Percentiles rank a stretch among this genome's conserved stretches.
Evolutionary conservation across 2,888 invertebrate species (phyloP).

Genomic region (Agrilus cyanescens): DNA sequence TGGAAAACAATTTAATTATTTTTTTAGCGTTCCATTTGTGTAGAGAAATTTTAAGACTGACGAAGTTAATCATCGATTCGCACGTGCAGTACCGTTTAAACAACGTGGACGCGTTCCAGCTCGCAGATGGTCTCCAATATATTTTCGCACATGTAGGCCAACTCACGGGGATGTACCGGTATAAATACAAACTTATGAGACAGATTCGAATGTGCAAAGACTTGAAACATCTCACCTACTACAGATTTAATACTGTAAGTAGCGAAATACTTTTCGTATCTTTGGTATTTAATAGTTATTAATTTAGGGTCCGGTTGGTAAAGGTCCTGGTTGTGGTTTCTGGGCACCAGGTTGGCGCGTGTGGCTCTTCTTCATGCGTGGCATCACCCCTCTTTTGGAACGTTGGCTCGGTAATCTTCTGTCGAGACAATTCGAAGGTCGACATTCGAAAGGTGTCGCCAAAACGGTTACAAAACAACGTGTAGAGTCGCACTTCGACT

Average conservation of each 20-base stretch:
- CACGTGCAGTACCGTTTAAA: constrained; percentile 99
- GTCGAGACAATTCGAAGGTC: constrained; percentile 96
- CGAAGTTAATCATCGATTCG: constrained; percentile 96
- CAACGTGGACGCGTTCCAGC: constrained; percentile 98
- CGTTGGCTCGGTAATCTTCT: constrained; percentile 98
- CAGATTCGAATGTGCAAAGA: constrained; percentile 99
- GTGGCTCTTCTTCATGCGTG: constrained; percentile 99
- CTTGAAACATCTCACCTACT: constrained; percentile 97
- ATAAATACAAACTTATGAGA: constrained; percentile 96
- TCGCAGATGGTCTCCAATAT: constrained; percentile 96
- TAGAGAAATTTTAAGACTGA: constrained; percentile 94
- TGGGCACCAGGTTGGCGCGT: constrained; percentile 99
- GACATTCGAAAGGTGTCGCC: constrained; percentile 98
- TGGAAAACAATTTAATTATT: constrained; percentile 2
- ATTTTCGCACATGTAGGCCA: constrained; percentile 99
- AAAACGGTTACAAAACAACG: constrained; percentile 99
- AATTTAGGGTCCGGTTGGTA: constrained; percentile 85
- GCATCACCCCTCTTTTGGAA: constrained; percentile 94
- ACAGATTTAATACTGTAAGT: constrained; percentile 93
- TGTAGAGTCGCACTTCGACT: constrained; percentile 98
- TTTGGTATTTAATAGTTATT: constrained; percentile 11
- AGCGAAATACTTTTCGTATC: background rate
- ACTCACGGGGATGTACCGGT: constrained; percentile 98
- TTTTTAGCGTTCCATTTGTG: constrained; percentile 91
- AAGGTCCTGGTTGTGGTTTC: constrained; percentile 96